These are phyloP conservation scores for Plebejus argus DNA, from an alignment of 2,888 invertebrate genomes.

Conservation along the genomic window DNA sequence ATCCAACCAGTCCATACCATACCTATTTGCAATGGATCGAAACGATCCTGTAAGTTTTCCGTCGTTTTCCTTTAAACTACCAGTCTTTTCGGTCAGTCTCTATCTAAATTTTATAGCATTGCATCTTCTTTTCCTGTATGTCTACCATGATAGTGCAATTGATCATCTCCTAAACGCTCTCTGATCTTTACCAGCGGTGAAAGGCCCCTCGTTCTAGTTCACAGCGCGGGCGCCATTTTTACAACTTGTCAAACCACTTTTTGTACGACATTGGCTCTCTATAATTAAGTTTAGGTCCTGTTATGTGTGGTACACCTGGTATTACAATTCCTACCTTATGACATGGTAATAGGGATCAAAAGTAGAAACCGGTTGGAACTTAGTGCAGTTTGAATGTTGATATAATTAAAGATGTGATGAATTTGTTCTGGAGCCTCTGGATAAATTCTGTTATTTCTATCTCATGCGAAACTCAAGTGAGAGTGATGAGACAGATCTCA, in stretches of 20 bases:
- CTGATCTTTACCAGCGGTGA: background rate
- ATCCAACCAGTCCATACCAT: too few relatives aligned
- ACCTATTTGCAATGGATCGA: too few relatives aligned
- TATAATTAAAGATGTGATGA: slow-evolving; percentile 14
- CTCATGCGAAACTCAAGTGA: too few relatives aligned
- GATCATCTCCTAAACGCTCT: background rate
- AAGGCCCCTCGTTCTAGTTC: slow-evolving; percentile 20
- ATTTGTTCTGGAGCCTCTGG: background rate
- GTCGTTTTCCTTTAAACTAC: too few relatives aligned
- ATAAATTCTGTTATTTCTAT: background rate
- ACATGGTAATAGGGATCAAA: background rate
- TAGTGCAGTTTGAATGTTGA: slow-evolving; percentile 7
- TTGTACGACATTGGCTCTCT: slow-evolving; percentile 14
- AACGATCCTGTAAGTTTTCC: too few relatives aligned
- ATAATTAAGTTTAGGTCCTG: slow-evolving; percentile 23
- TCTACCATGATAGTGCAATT: background rate
- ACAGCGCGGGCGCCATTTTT: slow-evolving; percentile 15
- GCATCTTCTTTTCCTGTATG: background rate
- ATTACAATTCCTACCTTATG: background rate
- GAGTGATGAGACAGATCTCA: too few relatives aligned
- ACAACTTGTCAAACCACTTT: slow-evolving; percentile 23
- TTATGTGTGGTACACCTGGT: background rate
- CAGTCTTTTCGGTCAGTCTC: too few relatives aligned
- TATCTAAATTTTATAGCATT: background rate
- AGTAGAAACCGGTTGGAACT: background rate